A percentile compares a stretch with the other conserved stretches of the same genome.
phyloP scores from a whole-genome alignment of 1,140 invertebrate species.

The Drusus annulatus region DNA sequence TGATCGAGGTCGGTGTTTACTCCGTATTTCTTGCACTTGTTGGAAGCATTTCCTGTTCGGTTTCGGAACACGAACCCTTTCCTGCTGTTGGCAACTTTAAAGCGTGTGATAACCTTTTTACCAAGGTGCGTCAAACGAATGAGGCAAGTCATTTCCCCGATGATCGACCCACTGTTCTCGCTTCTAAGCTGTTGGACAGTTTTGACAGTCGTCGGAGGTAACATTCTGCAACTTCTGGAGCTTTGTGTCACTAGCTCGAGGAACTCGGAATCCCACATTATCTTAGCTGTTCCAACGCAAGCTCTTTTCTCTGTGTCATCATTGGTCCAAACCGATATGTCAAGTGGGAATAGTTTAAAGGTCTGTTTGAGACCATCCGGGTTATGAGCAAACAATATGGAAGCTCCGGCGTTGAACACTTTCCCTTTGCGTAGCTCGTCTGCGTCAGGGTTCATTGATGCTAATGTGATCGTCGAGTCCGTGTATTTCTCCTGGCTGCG shows the following conservation, averaged over 20 bases:
- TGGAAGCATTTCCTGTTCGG: not conserved
- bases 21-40: constrained; percentile 44
- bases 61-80: constrained; percentile 10
- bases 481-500: not conserved
- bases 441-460: constrained; percentile 1
- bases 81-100: not conserved
- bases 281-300: constrained; percentile 36
- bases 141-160: constrained; percentile 29
- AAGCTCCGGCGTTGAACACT: constrained; percentile 41
- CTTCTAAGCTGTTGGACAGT: not conserved
- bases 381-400: constrained; percentile 40
- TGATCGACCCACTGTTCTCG: constrained; percentile 25
- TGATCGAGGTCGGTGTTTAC: not conserved
- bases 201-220: constrained; percentile 17
- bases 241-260: constrained; percentile 15
- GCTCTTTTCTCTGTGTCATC: constrained; percentile 26
- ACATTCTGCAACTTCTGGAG: not conserved
- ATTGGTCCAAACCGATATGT: constrained; percentile 43
- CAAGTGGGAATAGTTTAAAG: constrained; percentile 33
- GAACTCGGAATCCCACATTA: constrained; percentile 42
- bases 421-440: not conserved
- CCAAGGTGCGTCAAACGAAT: constrained; percentile 34
- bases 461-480: not conserved
- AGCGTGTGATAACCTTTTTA: constrained; percentile 32
- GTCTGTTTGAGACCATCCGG: constrained; percentile 42